Evolutionary conservation across 2,888 invertebrate genomes (phyloP).

Genomic region (Colostygia pectinataria): DNA sequence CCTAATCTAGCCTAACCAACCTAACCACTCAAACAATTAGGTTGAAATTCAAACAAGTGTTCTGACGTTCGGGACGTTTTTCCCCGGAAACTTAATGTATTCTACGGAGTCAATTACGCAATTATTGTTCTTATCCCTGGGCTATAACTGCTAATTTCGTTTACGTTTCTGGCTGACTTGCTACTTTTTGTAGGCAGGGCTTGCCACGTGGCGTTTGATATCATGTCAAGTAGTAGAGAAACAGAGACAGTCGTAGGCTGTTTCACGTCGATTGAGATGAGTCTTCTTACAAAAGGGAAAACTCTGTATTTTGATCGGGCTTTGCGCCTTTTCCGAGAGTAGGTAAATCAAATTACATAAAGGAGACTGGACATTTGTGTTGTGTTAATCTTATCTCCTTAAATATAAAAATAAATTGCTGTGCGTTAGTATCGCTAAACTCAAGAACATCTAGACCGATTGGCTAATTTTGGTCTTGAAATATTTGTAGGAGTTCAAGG

Average conservation of each 20-base stretch:
- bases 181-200: conserved; percentile 55
- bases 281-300: conserved; percentile 71
- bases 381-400: too few relatives aligned
- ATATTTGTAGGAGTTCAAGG: too few relatives aligned
- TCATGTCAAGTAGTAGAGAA: conserved; percentile 54
- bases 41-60: conserved; percentile 40
- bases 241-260: conserved; percentile 47
- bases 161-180: conserved; percentile 55
- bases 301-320: conserved; percentile 62
- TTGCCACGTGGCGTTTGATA: conserved; percentile 68
- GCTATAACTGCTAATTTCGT: conserved; percentile 64
- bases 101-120: conserved; percentile 45
- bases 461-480: too few relatives aligned
- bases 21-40: conserved; percentile 40
- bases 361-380: not conserved
- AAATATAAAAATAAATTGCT: too few relatives aligned
- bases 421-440: too few relatives aligned
- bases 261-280: conserved; percentile 60
- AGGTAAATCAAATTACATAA: conserved; percentile 3
- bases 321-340: conserved; percentile 34
- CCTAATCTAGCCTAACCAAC: conserved; percentile 40
- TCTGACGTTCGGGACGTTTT: conserved; percentile 25
- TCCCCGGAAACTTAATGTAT: conserved; percentile 24
- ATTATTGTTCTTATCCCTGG: conserved; percentile 53
- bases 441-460: too few relatives aligned